Percentiles rank a stretch among this genome's conserved stretches.
Conservation (phyloP, 1,140 invertebrate species). For the Zaprionus ornatus region DNA sequence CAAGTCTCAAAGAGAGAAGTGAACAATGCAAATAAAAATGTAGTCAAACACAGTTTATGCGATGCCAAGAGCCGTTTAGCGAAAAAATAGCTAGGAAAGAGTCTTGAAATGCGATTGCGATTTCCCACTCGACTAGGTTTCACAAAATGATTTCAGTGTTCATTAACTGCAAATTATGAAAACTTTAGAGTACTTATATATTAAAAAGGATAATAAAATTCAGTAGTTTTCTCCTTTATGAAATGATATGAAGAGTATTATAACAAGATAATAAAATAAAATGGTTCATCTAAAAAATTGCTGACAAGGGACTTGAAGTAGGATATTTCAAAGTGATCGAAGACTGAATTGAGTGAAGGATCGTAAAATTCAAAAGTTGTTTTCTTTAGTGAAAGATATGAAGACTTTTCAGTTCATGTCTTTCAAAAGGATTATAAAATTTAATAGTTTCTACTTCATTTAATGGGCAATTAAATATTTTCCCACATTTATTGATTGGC, state of each 20-base stretch:
- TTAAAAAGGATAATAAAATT: not conserved
- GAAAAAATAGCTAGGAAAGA: not conserved
- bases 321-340: not conserved
- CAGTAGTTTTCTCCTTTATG: not conserved
- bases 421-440: not conserved
- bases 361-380: no score
- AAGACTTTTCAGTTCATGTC: not conserved
- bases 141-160: not conserved
- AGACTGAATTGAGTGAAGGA: no score
- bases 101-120: not conserved
- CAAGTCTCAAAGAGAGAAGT: conserved; percentile 25
- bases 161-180: conserved; percentile 11
- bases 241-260: no score
- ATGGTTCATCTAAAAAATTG: no score
- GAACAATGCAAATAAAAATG: conserved; percentile 41
- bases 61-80: conserved; percentile 1
- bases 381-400: not conserved
- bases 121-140: not conserved
- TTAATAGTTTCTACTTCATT: not conserved
- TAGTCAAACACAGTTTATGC: conserved; percentile 31
- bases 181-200: not conserved
- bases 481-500: conserved; percentile 62
- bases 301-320: no score
- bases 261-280: no score
- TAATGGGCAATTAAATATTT: conserved; percentile 42